Base-by-base conservation (phyloP, 2,113 vertebrate species). In the Seriola quinqueradiata region DNA sequence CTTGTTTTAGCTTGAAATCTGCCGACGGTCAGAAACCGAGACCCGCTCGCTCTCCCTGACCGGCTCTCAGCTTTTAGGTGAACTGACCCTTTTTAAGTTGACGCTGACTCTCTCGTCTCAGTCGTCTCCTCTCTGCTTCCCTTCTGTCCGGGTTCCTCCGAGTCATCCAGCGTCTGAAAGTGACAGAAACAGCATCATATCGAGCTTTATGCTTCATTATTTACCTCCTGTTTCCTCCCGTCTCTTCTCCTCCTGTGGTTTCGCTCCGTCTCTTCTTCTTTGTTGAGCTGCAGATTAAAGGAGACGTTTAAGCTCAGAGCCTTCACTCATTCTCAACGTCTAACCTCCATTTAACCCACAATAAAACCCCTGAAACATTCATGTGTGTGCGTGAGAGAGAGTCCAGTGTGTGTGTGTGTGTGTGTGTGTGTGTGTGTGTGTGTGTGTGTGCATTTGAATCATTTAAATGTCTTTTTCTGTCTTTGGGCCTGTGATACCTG, bases 401-500 rank as follows among this genome's bases (percentile, higher is more conserved):
- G 13, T 6, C 46, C 8, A 1, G 28, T 52, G 14, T 72, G 16
- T 59, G 57, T 77, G 36, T 80, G 48, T 76, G 19, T 75, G 59
- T 71, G 70, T 68, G 65, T 68, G 60, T 54, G 10, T 19, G 5
- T 54, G 40, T 42, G 14, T 72, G 16, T 59, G 57, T 77, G 36
- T 77, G 48, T 76, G 19, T 75, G 59, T 71, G 70, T 68, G 65
- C 17, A 25, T 44, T 46, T 88, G 21, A 88, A 90, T 88, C 17
- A 80, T 89, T 88, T 54, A 88, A 80, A 34, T 23, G 42, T 72
- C 66, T 78, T 85, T 84, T 75, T 76, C 66, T 61, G 48, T 71
- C 68, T 60, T 32, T 11, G 40, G 38, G 71, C 42, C 70, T 81
- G 69, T 81, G 80, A 87, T 90, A 90, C 83, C 85, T 89, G 50